These are phyloP conservation scores for Neolamprologus toae DNA, from an alignment of 2,113 vertebrate genomes.

Conservation along the genomic window DNA sequence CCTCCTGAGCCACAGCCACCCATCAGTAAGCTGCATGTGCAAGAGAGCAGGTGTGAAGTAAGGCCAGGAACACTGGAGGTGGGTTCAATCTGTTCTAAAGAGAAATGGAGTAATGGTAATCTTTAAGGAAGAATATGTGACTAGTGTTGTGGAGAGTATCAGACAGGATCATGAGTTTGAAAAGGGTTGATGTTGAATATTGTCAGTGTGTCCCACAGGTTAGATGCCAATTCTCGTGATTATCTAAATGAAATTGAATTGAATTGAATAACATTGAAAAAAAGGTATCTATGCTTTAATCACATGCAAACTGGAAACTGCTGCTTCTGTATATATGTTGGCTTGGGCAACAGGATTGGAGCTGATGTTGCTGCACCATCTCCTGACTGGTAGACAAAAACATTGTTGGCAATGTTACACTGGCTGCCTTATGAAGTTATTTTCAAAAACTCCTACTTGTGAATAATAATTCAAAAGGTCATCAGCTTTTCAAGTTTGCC, in stretches of 20 bases:
- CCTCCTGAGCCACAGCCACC: not conserved
- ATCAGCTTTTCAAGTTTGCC: not conserved
- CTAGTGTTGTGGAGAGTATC: accelerated
- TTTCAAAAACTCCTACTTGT: accelerated
- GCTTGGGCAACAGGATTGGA: not conserved
- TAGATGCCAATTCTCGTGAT: not conserved
- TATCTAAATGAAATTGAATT: not conserved
- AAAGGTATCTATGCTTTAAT: not conserved
- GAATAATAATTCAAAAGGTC: not conserved
- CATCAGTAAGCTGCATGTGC: accelerated
- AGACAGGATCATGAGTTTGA: not conserved
- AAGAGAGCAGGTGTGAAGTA: accelerated
- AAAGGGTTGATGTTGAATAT: not conserved
- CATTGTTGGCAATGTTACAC: accelerated
- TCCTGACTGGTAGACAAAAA: not conserved
- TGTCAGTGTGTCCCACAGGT: not conserved
- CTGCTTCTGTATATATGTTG: not conserved
- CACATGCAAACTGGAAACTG: not conserved
- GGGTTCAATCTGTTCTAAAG: not conserved
- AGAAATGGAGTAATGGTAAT: not conserved
- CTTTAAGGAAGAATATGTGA: not conserved
- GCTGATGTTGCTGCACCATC: not conserved
- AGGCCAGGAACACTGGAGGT: not conserved
- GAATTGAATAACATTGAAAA: not conserved
- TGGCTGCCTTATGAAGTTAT: not conserved